Base-by-base conservation (phyloP, 2,888 invertebrate genomes). In the Euphydryas editha region DNA sequence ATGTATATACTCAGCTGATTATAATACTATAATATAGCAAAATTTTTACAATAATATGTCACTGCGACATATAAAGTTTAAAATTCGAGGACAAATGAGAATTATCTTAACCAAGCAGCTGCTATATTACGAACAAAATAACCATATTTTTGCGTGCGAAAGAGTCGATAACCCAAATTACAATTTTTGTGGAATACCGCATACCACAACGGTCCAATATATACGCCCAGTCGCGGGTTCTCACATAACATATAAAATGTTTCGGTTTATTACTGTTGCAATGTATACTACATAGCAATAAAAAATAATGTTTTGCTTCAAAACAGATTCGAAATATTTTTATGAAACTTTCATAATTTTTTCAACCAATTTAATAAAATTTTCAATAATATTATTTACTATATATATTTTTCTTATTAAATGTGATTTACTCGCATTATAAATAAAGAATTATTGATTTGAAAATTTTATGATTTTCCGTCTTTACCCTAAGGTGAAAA, bases 121-220 rank as follows among this genome's bases (percentile, higher is more conserved):
- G n/a, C n/a, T n/a, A n/a, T n/a, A n/a, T 44, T 15, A n/a, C 5
- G 42, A 44, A 44, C n/a, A n/a, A 44, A 44, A n/a, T 44, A n/a
- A 44, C 42, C 15, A 44, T n/a, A 3, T n/a, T 42, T 42, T 42
- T 44, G 15, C n/a, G 4, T 44, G 47, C 21, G 10, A 24, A 51
- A 42, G 30, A 39, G 18, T 24, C 17, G 49, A 49, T 58, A 58
- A 51, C 58, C 51, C 51, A 59, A 64, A 64, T 59, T 64, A 59
- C n/a, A n/a, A n/a, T n/a, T n/a, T 58, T 57, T 57, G 39, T 24
- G 30, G 42, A 63, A 10, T 37, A 10, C 30, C 37, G 42, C 56
- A 18, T 36, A 24, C 63, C 63, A 30, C 42, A 58, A 30, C 30
- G 15, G 1, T 1, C 47, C 39, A 30, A 63, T 57, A 39, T 58